phyloP scores from a whole-genome alignment of 2,888 invertebrate species.

The Eudasyphora cyanicolor region DNA sequence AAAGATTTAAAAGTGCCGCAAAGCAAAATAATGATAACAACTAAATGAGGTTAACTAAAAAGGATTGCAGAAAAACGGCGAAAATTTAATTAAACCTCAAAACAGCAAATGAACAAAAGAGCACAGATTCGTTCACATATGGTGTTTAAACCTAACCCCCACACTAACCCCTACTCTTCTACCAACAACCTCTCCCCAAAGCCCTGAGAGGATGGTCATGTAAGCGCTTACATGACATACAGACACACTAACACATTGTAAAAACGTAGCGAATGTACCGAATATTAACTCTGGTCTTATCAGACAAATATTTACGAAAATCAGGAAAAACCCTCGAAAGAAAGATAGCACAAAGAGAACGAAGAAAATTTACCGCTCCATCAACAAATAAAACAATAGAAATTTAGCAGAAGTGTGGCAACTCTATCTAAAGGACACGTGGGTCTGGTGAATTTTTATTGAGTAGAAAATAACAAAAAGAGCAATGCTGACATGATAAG shows the following conservation, averaged over 20 bases:
- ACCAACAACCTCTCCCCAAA: no score
- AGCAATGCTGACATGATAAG: background rate
- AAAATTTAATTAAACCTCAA: slow-evolving; percentile 50
- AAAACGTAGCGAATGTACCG: background rate
- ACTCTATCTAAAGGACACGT: slow-evolving; percentile 16
- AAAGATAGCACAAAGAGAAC: background rate
- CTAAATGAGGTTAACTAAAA: slow-evolving; percentile 34
- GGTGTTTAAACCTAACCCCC: background rate
- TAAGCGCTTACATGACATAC: no score
- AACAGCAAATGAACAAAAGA: slow-evolving; percentile 12
- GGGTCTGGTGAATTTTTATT: slow-evolving; percentile 38
- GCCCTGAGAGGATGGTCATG: no score
- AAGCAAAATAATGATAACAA: slow-evolving; percentile 31
- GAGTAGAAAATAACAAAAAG: background rate
- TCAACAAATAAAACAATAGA: background rate
- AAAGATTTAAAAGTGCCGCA: slow-evolving; percentile 40
- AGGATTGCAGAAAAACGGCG: slow-evolving; percentile 6
- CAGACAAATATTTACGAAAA: slow-evolving; percentile 46
- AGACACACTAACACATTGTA: background rate
- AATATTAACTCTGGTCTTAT: slow-evolving; percentile 2
- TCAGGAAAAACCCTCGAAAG: background rate
- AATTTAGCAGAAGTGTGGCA: slow-evolving; percentile 25
- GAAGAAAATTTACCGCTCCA: background rate
- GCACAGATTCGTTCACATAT: background rate
- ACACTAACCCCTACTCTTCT: no score